Conservation (phyloP, 2,888 invertebrate genomes). For the Cantharis lateralis region DNA sequence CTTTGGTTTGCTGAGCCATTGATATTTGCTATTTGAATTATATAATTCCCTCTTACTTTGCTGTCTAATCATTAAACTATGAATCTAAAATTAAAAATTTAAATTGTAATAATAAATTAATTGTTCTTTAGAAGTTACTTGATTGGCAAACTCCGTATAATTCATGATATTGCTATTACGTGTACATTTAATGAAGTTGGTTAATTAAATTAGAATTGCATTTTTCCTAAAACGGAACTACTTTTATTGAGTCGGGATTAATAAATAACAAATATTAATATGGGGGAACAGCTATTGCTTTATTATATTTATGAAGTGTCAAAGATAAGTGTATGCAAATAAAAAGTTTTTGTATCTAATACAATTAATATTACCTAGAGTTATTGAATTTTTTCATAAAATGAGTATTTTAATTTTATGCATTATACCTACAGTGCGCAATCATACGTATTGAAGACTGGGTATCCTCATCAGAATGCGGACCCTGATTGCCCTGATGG, state of each 20-base stretch:
- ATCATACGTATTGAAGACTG: no score
- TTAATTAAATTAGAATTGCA: no score
- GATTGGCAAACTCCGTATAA: constrained; percentile 39
- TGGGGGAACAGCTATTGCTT: neutral
- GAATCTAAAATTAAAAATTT: constrained; percentile 38
- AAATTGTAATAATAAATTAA: neutral
- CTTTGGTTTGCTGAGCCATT: constrained; percentile 46
- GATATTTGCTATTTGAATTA: constrained; percentile 40
- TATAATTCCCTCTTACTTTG: constrained; percentile 43
- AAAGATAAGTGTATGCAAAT: neutral
- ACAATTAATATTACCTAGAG: neutral
- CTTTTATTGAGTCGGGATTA: neutral
- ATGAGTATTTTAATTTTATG: no score
- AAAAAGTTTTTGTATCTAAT: neutral
- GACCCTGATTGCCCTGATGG: no score
- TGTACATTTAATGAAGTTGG: neutral
- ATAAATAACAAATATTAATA: constrained; percentile 1
- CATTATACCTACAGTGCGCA: no score
- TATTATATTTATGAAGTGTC: neutral
- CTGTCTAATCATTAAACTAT: constrained; percentile 48
- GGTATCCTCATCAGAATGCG: no score
- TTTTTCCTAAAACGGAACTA: neutral
- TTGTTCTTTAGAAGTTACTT: constrained; percentile 23
- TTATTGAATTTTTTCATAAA: no score
- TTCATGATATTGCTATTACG: neutral